Conservation (phyloP, 2,113 vertebrate species). For the Gila orcuttii region DNA sequence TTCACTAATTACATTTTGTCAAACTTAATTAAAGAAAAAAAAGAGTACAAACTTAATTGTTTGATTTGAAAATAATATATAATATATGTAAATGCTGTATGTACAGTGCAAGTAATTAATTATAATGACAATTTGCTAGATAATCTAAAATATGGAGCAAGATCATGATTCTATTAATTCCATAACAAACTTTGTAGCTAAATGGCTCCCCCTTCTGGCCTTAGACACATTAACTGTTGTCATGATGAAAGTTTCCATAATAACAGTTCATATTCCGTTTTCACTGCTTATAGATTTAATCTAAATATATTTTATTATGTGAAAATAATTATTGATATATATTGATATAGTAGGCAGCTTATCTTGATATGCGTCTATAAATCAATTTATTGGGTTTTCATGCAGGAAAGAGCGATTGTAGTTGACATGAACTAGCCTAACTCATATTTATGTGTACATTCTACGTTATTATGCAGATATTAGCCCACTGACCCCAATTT, state of each 20-base stretch:
- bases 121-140: not conserved
- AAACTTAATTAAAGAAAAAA: not conserved
- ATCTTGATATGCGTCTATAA: not conserved
- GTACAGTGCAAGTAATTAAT: not conserved
- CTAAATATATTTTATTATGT: not conserved
- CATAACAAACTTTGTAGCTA: not conserved
- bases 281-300: not conserved
- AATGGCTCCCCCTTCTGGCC: conserved; percentile 29
- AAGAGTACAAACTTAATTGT: not conserved
- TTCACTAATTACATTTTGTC: conserved; percentile 19
- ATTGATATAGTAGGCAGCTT: not conserved
- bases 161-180: not conserved
- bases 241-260: not conserved
- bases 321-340: not conserved
- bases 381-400: not conserved
- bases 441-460: not conserved
- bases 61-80: not conserved
- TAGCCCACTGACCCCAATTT: not conserved
- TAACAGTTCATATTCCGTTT: not conserved
- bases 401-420: not conserved
- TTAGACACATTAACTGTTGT: not conserved
- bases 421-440: not conserved
- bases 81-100: not conserved
- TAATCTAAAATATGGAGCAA: not conserved
- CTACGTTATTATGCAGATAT: not conserved